Percentiles rank a stretch among this genome's conserved stretches.
Conservation (phyloP, 2,797 vertebrate genomes). For the Carduelis carduelis region DNA sequence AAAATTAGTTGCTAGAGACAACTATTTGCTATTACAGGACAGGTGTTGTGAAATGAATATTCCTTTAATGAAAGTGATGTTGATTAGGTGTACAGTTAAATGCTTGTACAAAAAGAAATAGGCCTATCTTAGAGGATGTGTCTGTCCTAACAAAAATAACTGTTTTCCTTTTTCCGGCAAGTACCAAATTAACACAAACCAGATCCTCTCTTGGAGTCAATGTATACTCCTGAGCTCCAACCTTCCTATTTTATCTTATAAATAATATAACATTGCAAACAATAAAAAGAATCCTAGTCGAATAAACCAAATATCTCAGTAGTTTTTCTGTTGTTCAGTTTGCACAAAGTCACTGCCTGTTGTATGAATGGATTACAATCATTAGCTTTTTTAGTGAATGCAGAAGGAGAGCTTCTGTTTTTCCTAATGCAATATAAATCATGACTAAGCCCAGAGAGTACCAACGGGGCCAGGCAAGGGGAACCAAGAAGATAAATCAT, state of each 20-base stretch:
- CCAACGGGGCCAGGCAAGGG: neutral
- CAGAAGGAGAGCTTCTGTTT: neutral
- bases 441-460: neutral
- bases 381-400: neutral
- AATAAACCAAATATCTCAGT: neutral
- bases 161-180: neutral
- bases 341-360: neutral
- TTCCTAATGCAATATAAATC: neutral
- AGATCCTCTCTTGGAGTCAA: neutral
- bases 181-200: neutral
- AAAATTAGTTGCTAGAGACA: slow-evolving; percentile 36
- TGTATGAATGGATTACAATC: neutral
- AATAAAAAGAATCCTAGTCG: neutral
- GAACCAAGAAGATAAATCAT: neutral
- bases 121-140: neutral
- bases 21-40: neutral
- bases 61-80: neutral
- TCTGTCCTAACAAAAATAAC: slow-evolving; percentile 8
- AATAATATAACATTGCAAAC: neutral
- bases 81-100: slow-evolving; percentile 1
- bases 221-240: neutral
- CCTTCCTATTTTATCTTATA: neutral
- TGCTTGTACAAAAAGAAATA: neutral
- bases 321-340: neutral
- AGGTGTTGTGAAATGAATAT: neutral